phyloP scores from a whole-genome alignment of 2,888 invertebrate species.

The Molorchus minor region DNA sequence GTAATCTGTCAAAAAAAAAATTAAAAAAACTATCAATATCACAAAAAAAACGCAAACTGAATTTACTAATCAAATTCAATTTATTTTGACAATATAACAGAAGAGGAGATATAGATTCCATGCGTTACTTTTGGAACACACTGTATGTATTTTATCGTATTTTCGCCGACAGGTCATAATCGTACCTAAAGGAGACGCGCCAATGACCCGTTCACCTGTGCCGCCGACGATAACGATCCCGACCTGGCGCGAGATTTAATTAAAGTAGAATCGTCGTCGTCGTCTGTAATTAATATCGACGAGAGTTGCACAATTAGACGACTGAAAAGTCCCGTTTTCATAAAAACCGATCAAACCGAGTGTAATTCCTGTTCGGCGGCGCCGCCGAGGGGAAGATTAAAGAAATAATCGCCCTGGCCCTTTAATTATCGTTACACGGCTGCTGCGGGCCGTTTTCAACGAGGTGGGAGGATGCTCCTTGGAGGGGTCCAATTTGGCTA shows the following conservation, averaged over 20 bases:
- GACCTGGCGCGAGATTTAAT: constrained; percentile 17
- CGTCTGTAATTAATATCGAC: constrained; percentile 20
- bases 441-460: constrained; percentile 26
- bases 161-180: too few relatives aligned
- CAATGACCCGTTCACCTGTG: constrained; percentile 17
- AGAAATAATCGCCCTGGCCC: constrained; percentile 32
- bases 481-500: neutral
- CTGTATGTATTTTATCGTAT: too few relatives aligned
- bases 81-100: neutral
- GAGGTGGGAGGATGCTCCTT: constrained; percentile 12
- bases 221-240: constrained; percentile 15
- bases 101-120: too few relatives aligned
- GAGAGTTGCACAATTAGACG: constrained; percentile 8
- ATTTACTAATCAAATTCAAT: neutral
- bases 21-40: too few relatives aligned
- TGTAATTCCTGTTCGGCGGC: constrained; percentile 36
- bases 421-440: constrained; percentile 34
- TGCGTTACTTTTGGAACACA: too few relatives aligned
- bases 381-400: constrained; percentile 38
- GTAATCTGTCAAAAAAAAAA: too few relatives aligned
- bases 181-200: too few relatives aligned
- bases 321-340: constrained; percentile 15
- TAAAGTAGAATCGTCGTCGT: constrained; percentile 19
- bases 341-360: constrained; percentile 38
- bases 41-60: too few relatives aligned